Evolutionary conservation across 2,888 invertebrate species (phyloP), one percentile per base, ranked within the genome.

Genomic region (Allygus modestus): DNA sequence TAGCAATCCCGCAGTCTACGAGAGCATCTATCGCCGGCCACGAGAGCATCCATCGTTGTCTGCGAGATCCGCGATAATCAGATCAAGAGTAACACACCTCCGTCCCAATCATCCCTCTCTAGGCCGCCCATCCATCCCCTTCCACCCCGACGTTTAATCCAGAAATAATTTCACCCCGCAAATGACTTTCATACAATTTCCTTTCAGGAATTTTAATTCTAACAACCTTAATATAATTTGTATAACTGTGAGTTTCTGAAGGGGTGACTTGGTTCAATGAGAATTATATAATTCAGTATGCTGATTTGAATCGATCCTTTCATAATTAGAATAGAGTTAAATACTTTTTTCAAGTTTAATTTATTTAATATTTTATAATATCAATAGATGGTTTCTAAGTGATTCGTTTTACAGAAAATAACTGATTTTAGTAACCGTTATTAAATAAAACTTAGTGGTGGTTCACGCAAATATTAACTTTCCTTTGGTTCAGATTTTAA

Each of bases 181-280:
- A 77, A 77, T 77, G 46, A 46, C 37, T 46, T 46, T 46, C 75
- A 46, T 77, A 43, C 75, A 77, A 77, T 77, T 77, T 77, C 75
- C 75, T 77, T 41, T 46, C 28, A 17, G 46, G 15, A 46, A 28
- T 46, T 77, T 28, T 77, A 77, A 77, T 46, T 77, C 46, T 51
- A 77, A 77, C 46, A 77, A 77, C 75, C 43, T 26, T 26, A 28
- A 77, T 77, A 28, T 77, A 77, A 51, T 77, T 77, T 77, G 46
- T 77, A 41, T 77, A 71, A 71, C 15, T 33, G 71, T 41, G 37
- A 1, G 20, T 69, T 69, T 37, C 20, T 17, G 23, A 41, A 41
- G 9, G 37, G 37, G 41, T 41, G 41, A 37, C 31, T 41, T 31
- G n/a, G 33, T 69, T 33, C 33, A 58, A 4, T 31, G 20, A 65